These are phyloP conservation scores for Choristoneura fumiferana DNA, from an alignment of 1,140 invertebrate genomes.

Conservation along the genomic window DNA sequence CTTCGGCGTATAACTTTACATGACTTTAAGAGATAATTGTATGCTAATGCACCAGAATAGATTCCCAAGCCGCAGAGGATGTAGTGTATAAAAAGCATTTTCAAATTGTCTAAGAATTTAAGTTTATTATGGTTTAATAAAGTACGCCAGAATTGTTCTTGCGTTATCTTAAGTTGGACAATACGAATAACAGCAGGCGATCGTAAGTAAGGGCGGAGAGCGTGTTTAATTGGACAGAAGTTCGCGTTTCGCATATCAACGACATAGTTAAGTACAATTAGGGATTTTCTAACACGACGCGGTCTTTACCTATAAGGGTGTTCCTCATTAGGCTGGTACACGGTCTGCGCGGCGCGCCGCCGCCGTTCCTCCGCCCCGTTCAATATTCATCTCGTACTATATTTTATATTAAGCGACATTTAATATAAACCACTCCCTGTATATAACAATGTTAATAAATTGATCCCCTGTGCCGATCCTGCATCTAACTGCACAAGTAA, in stretches of 20 bases:
- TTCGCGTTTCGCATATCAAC: constrained; percentile 52
- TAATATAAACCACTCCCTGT: constrained; percentile 37
- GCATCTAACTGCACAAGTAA: constrained; percentile 35
- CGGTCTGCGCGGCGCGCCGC: constrained; percentile 34
- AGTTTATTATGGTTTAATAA: constrained; percentile 5
- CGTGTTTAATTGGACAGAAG: constrained; percentile 48
- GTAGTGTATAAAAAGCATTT: constrained; percentile 19
- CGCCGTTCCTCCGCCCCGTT: constrained; percentile 40
- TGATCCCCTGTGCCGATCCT: constrained; percentile 35
- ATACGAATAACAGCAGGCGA: background rate
- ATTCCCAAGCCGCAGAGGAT: constrained; percentile 20
- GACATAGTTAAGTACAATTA: constrained; percentile 59
- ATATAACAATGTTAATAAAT: constrained; percentile 54
- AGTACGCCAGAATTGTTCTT: background rate
- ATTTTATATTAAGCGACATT: constrained; percentile 53
- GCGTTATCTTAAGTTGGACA: constrained; percentile 16
- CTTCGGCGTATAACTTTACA: constrained; percentile 35
- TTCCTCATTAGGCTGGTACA: constrained; percentile 62
- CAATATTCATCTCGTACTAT: constrained; percentile 62
- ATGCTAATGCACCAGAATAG: constrained; percentile 40
- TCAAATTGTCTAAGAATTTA: constrained; percentile 23
- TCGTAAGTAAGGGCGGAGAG: constrained; percentile 22
- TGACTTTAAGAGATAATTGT: constrained; percentile 41
- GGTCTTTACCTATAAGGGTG: constrained; percentile 47
- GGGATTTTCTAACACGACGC: constrained; percentile 57